phyloP scores from a whole-genome alignment of 2,113 vertebrate genomes.

The Promerops cafer region DNA sequence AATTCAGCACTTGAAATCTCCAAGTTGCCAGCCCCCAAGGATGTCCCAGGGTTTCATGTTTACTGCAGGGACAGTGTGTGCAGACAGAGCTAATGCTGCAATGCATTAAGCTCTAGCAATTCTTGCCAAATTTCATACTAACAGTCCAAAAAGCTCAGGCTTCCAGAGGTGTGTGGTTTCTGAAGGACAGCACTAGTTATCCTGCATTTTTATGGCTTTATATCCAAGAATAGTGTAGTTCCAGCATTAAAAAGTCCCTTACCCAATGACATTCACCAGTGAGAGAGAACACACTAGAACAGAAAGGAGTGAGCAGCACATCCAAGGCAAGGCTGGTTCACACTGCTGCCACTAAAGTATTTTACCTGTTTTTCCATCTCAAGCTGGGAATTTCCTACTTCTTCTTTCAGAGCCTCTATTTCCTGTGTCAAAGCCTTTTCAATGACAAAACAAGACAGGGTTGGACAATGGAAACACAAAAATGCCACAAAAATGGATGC shows the following conservation, averaged over 20 bases:
- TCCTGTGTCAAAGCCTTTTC: constrained; percentile 88
- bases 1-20: not conserved
- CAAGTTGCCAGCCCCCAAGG: not conserved
- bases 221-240: not conserved
- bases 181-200: not conserved
- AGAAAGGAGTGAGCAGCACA: constrained; percentile 32
- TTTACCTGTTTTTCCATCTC: constrained; percentile 84
- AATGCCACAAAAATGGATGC: constrained; percentile 34
- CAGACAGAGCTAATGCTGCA: not conserved
- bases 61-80: not conserved
- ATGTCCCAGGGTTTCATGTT: not conserved
- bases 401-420: constrained; percentile 83
- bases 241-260: not conserved
- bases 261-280: not conserved
- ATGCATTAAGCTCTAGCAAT: not conserved
- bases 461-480: constrained; percentile 77
- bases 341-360: constrained; percentile 56
- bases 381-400: constrained; percentile 83
- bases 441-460: constrained; percentile 78
- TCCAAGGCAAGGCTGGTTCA: constrained; percentile 58
- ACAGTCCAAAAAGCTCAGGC: not conserved
- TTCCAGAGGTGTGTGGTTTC: not conserved
- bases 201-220: not conserved
- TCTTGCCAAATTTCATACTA: not conserved
- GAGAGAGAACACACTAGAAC: not conserved